Evolutionary conservation across 1,140 invertebrate genomes (phyloP), one percentile per base, ranked within the genome.

Genomic region (Antheraea mylitta): DNA sequence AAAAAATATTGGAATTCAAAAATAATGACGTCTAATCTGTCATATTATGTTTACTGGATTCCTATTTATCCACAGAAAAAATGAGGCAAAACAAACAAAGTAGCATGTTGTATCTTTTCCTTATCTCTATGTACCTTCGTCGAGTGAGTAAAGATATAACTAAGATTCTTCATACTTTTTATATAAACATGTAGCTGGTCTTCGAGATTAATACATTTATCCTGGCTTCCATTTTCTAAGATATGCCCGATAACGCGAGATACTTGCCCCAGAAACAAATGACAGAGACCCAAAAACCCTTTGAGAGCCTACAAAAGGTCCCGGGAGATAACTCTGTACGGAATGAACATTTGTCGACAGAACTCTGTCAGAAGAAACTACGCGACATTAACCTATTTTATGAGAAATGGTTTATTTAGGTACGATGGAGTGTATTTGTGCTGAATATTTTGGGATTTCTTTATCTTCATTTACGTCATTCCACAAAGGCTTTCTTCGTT

Each of bases 331-430:
- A 58, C 18, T 58, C n/a, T 66, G 5, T 58, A 11, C 13, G 42
- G 64, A 66, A 66, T 58, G 18, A 66, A 53, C n/a, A 37, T 64
- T 37, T 53, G 45, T 53, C 38, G 30, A 64, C 18, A 64, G 18
- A 64, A 38, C 38, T 45, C 42, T 19, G 36, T 18, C 36, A 9
- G 30, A 18, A 42, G 18, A 11, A 19, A 64, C 30, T 45, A 37
- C 13, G 18, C 63, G 38, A 64, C n/a, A 64, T 64, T 64, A 64
- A 64, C 63, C 63, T 38, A 45, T 45, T 64, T 64, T 38, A 18
- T 11, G 30, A 37, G 38, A 61, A 22, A 61, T 22, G 60, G 60
- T 61, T 61, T 61, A 61, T 61, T 61, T 61, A 61, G 36, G 60
- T 22, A 22, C 60, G 60, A 11, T 9, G 5, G 60, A 36, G 19